Conservation (phyloP, 2,888 invertebrate species). For the Euproctis similis region DNA sequence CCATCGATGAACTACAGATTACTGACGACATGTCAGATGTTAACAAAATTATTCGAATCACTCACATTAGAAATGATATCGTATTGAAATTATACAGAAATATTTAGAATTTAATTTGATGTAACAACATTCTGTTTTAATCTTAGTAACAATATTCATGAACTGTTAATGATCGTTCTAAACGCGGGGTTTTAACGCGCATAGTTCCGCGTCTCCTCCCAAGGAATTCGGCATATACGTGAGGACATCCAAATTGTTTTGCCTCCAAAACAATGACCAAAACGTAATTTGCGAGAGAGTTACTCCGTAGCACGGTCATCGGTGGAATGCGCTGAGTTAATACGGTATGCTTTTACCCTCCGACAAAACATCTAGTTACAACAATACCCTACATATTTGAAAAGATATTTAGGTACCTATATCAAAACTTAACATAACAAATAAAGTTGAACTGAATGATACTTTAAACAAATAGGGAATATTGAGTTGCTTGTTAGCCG, state of each 20-base stretch:
- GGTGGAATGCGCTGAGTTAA: slow-evolving; percentile 41
- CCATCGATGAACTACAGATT: too few species aligned
- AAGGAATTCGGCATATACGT: slow-evolving; percentile 48
- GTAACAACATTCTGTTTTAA: slow-evolving; percentile 1
- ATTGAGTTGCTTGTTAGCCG: too few species aligned
- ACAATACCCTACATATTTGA: slow-evolving; percentile 5
- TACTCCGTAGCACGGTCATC: slow-evolving; percentile 34
- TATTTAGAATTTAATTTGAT: too few species aligned
- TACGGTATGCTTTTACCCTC: slow-evolving; percentile 22
- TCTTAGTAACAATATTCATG: slow-evolving; percentile 3
- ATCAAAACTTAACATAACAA: too few species aligned
- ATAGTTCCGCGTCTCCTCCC: slow-evolving; percentile 49
- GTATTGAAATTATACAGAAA: too few species aligned
- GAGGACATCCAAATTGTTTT: slow-evolving; percentile 56
- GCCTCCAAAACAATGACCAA: slow-evolving; percentile 37
- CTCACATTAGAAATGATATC: too few species aligned
- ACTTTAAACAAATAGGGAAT: too few species aligned
- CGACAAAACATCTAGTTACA: slow-evolving; percentile 15
- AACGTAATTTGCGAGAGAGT: slow-evolving; percentile 44
- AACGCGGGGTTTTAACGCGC: slow-evolving; percentile 37
- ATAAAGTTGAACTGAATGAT: too few species aligned
- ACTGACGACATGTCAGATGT: too few species aligned
- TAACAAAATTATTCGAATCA: too few species aligned
- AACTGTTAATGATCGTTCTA: slow-evolving; percentile 3
- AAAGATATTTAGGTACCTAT: too few species aligned